Percentiles rank a stretch among this genome's conserved stretches.
These are phyloP conservation scores for Gallinago stenura DNA, from an alignment of 2,797 vertebrate species.

Conservation along the genomic window DNA sequence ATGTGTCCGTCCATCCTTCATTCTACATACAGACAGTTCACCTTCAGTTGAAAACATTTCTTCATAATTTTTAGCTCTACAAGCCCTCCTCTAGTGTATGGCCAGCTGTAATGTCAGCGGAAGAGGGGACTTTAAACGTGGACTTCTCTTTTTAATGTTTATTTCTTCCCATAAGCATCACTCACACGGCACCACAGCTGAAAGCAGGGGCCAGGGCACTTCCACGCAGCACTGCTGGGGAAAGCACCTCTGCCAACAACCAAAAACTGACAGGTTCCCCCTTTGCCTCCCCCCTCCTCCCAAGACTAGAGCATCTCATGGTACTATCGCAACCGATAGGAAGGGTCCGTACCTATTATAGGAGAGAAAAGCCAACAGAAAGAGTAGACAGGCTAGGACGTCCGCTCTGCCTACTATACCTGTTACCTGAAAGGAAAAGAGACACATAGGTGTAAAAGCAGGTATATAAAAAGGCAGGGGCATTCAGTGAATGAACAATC, in stretches of 20 bases:
- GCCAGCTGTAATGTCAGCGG: neutral
- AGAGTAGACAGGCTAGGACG: conserved; percentile 91
- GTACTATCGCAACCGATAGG: neutral
- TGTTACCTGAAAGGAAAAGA: conserved; percentile 86
- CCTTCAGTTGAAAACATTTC: neutral
- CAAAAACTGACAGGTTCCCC: neutral
- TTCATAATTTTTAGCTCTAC: neutral
- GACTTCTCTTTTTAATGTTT: neutral
- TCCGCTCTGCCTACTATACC: conserved; percentile 97
- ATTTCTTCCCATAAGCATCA: neutral
- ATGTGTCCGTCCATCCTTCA: neutral
- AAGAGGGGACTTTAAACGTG: neutral
- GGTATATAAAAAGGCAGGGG: neutral
- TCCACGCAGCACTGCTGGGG: neutral
- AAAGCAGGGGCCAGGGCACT: neutral
- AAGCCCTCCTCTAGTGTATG: neutral
- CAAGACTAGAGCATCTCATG: neutral
- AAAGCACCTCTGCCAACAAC: neutral
- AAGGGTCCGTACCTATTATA: conserved; percentile 88
- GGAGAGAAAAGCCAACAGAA: conserved; percentile 94
- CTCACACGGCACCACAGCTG: neutral
- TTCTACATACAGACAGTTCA: neutral
- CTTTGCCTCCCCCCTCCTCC: neutral
- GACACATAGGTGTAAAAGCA: conserved; percentile 12
- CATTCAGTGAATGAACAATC: neutral